Percentiles rank a stretch among this genome's conserved stretches.
Evolutionary conservation across 2,113 vertebrate genomes (phyloP).

Genomic region (Pogonocichla stellata): DNA sequence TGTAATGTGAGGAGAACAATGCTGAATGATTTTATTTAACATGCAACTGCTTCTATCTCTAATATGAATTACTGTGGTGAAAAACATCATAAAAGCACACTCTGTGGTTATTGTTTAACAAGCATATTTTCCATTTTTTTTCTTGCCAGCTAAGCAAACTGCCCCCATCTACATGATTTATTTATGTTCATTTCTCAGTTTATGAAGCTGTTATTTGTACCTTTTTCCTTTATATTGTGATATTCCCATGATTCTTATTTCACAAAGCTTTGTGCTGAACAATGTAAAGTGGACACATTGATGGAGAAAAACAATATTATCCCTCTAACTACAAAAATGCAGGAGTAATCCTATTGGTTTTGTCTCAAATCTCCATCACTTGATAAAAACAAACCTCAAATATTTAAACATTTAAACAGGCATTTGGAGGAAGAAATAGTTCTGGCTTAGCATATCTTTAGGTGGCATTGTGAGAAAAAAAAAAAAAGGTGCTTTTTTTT

Average conservation of each 20-base stretch:
- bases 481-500: neutral
- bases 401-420: neutral
- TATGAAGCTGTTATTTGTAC: constrained; percentile 85
- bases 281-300: constrained; percentile 77
- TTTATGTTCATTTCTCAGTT: constrained; percentile 85
- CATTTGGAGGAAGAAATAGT: neutral
- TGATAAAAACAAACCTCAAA: neutral
- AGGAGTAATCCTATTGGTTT: constrained; percentile 30
- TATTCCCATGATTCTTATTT: constrained; percentile 84
- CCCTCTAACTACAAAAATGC: constrained; percentile 58
- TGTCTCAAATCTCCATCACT: neutral
- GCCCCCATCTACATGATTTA: constrained; percentile 86
- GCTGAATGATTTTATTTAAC: constrained; percentile 84
- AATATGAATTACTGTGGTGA: constrained; percentile 83
- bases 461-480: neutral
- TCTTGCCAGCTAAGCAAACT: constrained; percentile 85
- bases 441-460: neutral
- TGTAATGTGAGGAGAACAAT: constrained; percentile 77
- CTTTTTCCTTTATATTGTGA: constrained; percentile 79
- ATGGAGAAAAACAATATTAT: constrained; percentile 72
- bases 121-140: constrained; percentile 85
- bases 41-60: constrained; percentile 83
- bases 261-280: constrained; percentile 82
- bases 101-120: constrained; percentile 87
- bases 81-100: constrained; percentile 84